Percentiles rank a stretch among this genome's conserved stretches.
phyloP scores from a whole-genome alignment of 2,888 invertebrate species.

The Epirrhoe tristata region DNA sequence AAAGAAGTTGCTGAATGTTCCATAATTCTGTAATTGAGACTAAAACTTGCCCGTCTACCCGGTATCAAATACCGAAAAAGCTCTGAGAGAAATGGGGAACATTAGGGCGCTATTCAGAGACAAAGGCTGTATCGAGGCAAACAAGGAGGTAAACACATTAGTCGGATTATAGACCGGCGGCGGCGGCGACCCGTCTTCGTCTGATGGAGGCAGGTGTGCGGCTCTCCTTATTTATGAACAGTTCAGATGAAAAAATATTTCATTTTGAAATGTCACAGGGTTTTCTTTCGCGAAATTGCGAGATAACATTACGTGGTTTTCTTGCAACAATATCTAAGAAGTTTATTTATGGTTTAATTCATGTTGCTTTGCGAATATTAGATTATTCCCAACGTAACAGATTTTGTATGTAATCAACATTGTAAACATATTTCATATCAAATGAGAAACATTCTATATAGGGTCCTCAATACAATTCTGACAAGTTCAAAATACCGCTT shows the following conservation, averaged over 20 bases:
- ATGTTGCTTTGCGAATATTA: too few species aligned
- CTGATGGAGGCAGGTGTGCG: slow-evolving; percentile 25
- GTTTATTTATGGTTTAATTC: too few species aligned
- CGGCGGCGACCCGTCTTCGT: slow-evolving; percentile 62
- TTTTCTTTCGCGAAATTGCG: neutral
- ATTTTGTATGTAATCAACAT: too few species aligned
- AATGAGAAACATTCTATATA: too few species aligned
- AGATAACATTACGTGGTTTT: neutral
- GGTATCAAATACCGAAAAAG: slow-evolving; percentile 60
- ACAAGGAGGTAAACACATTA: slow-evolving; percentile 78
- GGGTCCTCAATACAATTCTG: too few species aligned
- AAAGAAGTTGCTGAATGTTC: neutral
- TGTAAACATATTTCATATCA: too few species aligned
- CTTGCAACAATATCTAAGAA: neutral
- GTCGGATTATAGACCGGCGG: slow-evolving; percentile 62
- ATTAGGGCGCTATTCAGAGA: slow-evolving; percentile 66
- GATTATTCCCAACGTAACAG: too few species aligned
- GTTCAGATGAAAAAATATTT: slow-evolving; percentile 14
- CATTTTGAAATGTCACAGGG: neutral
- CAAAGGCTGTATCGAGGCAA: slow-evolving; percentile 65
- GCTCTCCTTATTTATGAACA: slow-evolving; percentile 13
- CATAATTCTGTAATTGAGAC: neutral
- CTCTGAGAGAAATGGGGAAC: slow-evolving; percentile 59
- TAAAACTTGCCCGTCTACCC: slow-evolving; percentile 8
- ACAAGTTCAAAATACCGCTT: neutral